Conservation (phyloP, 2,113 vertebrate genomes). For the Raja brachyura region DNA sequence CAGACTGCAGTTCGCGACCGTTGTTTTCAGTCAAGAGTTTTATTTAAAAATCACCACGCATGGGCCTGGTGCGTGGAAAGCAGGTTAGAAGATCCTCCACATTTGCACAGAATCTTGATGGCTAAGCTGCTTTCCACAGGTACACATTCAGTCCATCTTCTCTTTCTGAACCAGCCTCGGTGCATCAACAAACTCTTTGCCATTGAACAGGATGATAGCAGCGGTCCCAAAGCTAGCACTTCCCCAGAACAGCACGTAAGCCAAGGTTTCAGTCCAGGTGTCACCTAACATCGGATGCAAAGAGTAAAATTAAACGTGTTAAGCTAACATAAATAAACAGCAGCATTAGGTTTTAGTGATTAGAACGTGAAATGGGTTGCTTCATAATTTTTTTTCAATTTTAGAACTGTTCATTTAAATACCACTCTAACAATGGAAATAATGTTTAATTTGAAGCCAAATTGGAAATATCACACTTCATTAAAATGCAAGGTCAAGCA, state of each 20-base stretch:
- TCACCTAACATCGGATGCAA: constrained; percentile 65
- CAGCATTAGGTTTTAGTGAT: not conserved
- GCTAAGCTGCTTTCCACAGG: constrained; percentile 92
- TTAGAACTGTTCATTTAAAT: not conserved
- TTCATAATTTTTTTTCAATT: not conserved
- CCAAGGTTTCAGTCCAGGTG: constrained; percentile 89
- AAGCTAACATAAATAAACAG: not conserved
- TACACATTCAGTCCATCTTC: constrained; percentile 98
- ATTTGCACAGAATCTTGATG: constrained; percentile 61
- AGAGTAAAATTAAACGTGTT: not conserved
- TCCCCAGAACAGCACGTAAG: constrained; percentile 92
- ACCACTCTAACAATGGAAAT: not conserved
- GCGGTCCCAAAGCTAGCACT: constrained; percentile 77
- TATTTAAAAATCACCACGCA: constrained; percentile 30
- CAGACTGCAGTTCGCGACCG: constrained; percentile 40
- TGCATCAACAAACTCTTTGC: constrained; percentile 88
- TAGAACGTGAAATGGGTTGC: not conserved
- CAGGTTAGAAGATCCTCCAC: constrained; percentile 88
- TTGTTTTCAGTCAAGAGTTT: constrained; percentile 34
- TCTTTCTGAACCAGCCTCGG: constrained; percentile 89
- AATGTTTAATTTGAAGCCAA: no score
- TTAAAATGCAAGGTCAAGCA: not conserved
- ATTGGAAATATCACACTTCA: not conserved
- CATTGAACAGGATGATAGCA: constrained; percentile 87
- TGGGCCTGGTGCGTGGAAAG: constrained; percentile 58